A percentile compares a stretch with the other conserved stretches of the same genome.
Conservation (phyloP, 2,888 invertebrate species). For the Cataglyphis altisquamis region DNA sequence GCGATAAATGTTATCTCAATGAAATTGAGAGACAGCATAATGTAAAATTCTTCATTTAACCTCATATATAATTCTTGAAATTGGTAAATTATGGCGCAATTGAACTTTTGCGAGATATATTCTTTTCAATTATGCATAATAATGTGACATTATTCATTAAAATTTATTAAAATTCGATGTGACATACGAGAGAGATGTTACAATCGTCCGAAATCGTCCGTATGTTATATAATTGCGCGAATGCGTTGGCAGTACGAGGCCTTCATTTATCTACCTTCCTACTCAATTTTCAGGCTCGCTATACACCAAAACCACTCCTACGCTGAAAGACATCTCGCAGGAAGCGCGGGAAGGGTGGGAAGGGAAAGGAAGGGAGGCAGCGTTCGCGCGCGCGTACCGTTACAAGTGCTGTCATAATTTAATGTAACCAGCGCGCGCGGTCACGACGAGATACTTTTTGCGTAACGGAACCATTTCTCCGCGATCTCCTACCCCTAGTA, state of each 20-base stretch:
- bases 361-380: background rate
- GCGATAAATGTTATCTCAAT: background rate
- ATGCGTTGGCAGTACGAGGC: constrained; percentile 3
- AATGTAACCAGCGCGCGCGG: constrained; percentile 32
- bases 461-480: constrained; percentile 53
- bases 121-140: constrained; percentile 17
- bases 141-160: constrained; percentile 1
- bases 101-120: background rate
- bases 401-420: constrained; percentile 42
- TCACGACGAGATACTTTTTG: constrained; percentile 33
- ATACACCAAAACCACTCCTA: constrained; percentile 21
- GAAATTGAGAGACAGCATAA: background rate
- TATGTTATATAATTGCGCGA: background rate
- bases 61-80: background rate
- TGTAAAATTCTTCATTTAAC: constrained; percentile 6
- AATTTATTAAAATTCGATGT: background rate
- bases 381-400: constrained; percentile 12
- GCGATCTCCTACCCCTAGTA: constrained; percentile 54
- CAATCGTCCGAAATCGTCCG: constrained; percentile 13
- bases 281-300: constrained; percentile 13
- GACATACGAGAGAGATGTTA: background rate
- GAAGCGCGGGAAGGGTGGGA: background rate
- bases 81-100: constrained; percentile 26
- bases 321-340: constrained; percentile 15
- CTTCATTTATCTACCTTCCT: background rate